Evolutionary conservation across 2,113 vertebrate species (phyloP).

Genomic region (Melanerpes aurifrons): DNA sequence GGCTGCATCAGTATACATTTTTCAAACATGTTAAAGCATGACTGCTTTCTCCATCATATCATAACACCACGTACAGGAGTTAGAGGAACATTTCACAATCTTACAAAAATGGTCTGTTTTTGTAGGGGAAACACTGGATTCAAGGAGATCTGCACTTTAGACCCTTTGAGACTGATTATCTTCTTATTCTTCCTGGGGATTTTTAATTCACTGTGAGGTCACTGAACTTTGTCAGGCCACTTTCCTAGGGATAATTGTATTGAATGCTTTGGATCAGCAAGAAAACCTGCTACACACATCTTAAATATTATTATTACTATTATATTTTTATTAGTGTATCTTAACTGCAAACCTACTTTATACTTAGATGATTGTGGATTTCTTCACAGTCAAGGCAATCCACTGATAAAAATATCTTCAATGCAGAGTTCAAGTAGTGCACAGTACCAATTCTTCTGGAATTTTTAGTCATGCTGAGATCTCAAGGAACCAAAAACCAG

Average conservation of each 20-base stretch:
- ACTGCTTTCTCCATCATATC: no score
- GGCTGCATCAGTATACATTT: background rate
- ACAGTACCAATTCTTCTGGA: background rate
- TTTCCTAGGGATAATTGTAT: background rate
- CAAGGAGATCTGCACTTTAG: background rate
- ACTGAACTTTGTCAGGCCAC: fast-evolving
- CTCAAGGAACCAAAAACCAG: background rate
- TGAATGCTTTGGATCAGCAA: background rate
- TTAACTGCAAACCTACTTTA: background rate
- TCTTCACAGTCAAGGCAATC: background rate
- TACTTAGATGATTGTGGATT: background rate
- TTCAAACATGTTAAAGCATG: no score
- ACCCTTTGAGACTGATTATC: background rate
- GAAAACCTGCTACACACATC: background rate
- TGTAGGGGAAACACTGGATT: background rate
- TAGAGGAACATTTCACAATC: background rate
- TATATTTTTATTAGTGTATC: background rate
- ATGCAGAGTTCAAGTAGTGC: background rate
- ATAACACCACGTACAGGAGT: background rate
- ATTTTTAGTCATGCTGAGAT: background rate
- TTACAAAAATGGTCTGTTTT: background rate
- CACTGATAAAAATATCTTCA: background rate
- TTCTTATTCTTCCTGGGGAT: background rate
- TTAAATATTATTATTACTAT: background rate
- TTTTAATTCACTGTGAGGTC: background rate